Percentiles rank a stretch among this genome's conserved stretches.
Conservation (phyloP, 2,113 vertebrate species). For the Ardeotis arabs region DNA sequence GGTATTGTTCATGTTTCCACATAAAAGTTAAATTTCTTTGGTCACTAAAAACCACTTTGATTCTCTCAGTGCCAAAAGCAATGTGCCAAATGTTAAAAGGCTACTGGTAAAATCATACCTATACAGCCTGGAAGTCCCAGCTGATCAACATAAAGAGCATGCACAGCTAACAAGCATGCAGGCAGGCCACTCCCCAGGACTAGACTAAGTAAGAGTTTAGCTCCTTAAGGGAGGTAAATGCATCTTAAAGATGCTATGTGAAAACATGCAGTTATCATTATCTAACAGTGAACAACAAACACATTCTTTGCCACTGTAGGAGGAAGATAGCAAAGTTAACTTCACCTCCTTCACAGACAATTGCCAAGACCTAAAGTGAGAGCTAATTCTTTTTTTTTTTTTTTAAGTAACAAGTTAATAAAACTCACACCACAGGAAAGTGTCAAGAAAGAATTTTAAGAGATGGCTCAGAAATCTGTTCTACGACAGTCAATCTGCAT, state of each 20-base stretch:
- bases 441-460: background rate
- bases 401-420: background rate
- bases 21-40: background rate
- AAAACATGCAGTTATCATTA: background rate
- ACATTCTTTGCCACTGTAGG: background rate
- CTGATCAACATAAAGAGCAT: background rate
- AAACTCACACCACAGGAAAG: fast-evolving
- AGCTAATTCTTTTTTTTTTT: background rate
- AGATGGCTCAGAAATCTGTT: background rate
- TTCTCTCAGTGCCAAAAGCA: background rate
- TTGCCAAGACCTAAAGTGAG: background rate
- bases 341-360: background rate
- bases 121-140: background rate
- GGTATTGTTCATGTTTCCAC: background rate
- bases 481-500: background rate
- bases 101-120: background rate
- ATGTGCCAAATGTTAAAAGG: background rate
- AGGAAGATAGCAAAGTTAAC: background rate
- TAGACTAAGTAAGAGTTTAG: background rate
- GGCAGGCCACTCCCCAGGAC: background rate
- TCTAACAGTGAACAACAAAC: background rate
- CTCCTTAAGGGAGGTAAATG: background rate
- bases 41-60: background rate
- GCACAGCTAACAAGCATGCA: background rate
- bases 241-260: background rate